These are phyloP conservation scores for Paracanthobrama guichenoti DNA, from an alignment of 2,113 vertebrate species.

Conservation along the genomic window DNA sequence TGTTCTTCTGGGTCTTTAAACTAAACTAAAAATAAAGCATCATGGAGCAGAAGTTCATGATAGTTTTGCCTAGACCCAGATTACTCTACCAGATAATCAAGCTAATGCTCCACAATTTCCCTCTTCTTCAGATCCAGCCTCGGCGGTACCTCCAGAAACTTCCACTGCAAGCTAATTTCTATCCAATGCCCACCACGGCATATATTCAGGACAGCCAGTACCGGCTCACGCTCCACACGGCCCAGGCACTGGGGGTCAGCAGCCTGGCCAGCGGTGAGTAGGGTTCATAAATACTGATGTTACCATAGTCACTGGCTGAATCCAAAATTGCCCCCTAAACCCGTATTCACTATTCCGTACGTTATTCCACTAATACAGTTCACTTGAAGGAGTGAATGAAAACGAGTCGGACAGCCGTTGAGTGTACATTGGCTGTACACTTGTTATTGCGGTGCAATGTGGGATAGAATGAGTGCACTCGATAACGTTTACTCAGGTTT, in stretches of 20 bases:
- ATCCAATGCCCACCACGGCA: conserved; percentile 91
- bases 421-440: too few relatives aligned
- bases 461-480: too few relatives aligned
- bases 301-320: too few relatives aligned
- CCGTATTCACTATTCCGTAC: too few relatives aligned
- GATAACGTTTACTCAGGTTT: too few relatives aligned
- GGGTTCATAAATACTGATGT: neutral
- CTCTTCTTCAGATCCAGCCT: conserved; percentile 82
- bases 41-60: neutral
- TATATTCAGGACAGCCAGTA: conserved; percentile 88
- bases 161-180: conserved; percentile 95
- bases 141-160: conserved; percentile 85
- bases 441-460: too few relatives aligned
- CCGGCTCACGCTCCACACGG: conserved; percentile 89
- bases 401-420: too few relatives aligned
- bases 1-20: neutral
- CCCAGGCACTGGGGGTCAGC: conserved; percentile 88
- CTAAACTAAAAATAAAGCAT: neutral
- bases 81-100: neutral
- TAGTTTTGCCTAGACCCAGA: neutral
- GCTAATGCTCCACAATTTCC: neutral
- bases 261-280: conserved; percentile 85
- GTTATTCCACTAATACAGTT: too few relatives aligned
- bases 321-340: too few relatives aligned
- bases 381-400: too few relatives aligned